Evolutionary conservation across 2,113 vertebrate species (phyloP), one percentile per base, ranked within the genome.

Genomic region (Xerus inauris): DNA sequence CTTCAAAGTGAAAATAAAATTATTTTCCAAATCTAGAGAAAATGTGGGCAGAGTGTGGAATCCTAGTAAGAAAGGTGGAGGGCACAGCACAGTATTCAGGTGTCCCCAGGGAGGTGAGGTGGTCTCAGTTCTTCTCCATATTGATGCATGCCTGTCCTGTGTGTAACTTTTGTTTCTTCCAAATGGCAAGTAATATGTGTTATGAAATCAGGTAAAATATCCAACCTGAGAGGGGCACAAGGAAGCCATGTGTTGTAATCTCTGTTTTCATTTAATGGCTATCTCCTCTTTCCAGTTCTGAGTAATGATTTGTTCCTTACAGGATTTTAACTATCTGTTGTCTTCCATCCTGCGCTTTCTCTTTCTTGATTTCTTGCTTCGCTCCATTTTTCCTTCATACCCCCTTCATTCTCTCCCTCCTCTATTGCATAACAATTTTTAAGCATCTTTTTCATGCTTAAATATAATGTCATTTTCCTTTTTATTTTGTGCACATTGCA

Each of bases 221-320:
- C 30, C 73, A 67, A 51, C 64, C n/a, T 85, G 51, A 82, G 54
- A 45, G 5, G 32, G 30, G 24, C 47, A 67, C 14, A 1, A 7
- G 49, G 26, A 93, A 77, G 76, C 8, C 20, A 51, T 3, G 16
- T 22, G 8, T 42, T 94, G 65, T 1, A 6, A 4, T 73, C 62
- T 11, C 20, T 79, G 30, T 92, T 92, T 93, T 49, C 32, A 57
- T 77, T 47, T 91, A 49, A 54, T 88, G 54, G 35, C n/a, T 54
- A 42, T 86, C 67, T 81, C 7, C 6, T 93, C n/a, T 73, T 81
- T 76, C 38, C 42, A 79, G 13, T 5, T 62, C 32, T 26, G 47
- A 64, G 76, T 47, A 64, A 84, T 57, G 19, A 45, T 47, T 95
- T 35, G 71, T 90, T 10, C 24, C 26, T 65, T 87, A 72, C 83